Conservation (phyloP, 1,140 invertebrate genomes). For the Steinernema feltiae region DNA sequence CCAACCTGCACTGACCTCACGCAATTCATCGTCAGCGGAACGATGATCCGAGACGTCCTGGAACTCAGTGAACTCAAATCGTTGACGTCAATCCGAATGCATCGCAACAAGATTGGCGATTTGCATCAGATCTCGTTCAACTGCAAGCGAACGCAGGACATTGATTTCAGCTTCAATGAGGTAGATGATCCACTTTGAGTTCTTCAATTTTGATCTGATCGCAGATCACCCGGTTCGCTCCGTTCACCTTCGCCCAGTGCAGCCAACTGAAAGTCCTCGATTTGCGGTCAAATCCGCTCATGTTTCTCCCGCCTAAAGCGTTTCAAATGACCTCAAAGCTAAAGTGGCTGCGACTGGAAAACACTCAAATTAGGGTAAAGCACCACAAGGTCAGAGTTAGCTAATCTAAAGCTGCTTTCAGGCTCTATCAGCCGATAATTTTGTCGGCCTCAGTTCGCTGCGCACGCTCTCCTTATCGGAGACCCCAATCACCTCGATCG, state of each 20-base stretch:
- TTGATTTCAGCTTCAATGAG: not conserved
- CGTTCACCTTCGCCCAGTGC: conserved; percentile 5
- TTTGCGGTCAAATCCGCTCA: not conserved
- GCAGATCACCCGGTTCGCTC: not conserved
- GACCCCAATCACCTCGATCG: not conserved
- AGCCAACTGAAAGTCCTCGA: not conserved
- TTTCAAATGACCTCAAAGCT: not conserved
- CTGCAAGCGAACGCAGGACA: not conserved
- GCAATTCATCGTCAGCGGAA: not conserved
- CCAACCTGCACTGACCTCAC: not conserved
- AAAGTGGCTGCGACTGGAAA: not conserved
- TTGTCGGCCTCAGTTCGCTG: not conserved
- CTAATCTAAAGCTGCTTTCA: not conserved
- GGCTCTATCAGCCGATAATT: not conserved
- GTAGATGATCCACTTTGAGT: not conserved
- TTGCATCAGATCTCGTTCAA: not conserved
- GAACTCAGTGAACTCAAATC: conserved; percentile 1
- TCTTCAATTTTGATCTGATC: not conserved
- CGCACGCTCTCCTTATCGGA: not conserved
- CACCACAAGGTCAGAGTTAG: not conserved
- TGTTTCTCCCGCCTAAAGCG: not conserved
- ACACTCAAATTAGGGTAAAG: not conserved
- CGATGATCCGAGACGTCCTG: not conserved
- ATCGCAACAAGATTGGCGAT: not conserved
- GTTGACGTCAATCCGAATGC: not conserved